Percentiles rank a stretch among this genome's conserved stretches.
phyloP scores from a whole-genome alignment of 2,113 vertebrate species.

The Theristicus caerulescens region DNA sequence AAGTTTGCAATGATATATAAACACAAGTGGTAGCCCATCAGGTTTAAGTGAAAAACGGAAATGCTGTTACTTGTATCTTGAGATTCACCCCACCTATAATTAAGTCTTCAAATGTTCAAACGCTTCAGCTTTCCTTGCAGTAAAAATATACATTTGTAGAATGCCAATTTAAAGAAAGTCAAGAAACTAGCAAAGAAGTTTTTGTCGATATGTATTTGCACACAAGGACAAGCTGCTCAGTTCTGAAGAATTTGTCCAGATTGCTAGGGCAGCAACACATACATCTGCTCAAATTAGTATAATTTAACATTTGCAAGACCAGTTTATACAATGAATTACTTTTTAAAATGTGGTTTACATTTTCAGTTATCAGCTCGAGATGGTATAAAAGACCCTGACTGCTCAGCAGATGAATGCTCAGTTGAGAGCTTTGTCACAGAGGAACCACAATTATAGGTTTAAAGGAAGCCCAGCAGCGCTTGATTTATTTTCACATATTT shows the following conservation, averaged over 20 bases:
- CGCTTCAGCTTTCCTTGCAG: neutral
- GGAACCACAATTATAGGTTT: neutral
- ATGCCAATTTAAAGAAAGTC: neutral
- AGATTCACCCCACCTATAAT: neutral
- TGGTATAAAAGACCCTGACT: neutral
- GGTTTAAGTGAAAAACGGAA: neutral
- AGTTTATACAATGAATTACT: neutral
- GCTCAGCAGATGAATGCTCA: neutral
- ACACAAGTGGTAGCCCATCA: neutral
- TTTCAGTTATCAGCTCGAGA: conserved; percentile 1
- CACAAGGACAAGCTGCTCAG: neutral
- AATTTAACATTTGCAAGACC: neutral
- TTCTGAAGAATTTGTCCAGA: neutral
- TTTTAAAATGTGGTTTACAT: neutral
- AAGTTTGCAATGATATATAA: neutral
- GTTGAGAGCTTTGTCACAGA: neutral
- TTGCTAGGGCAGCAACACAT: neutral
- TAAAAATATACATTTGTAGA: neutral
- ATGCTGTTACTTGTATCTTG: neutral
- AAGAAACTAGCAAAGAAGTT: neutral
- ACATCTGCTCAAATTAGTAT: neutral
- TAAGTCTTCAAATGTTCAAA: neutral
- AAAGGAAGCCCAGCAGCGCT: neutral
- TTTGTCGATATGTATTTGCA: neutral
- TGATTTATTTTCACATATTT: neutral